Evolutionary conservation across 64 coral and sea anemone species (phyloP).

Genomic region (Montipora sp.): DNA sequence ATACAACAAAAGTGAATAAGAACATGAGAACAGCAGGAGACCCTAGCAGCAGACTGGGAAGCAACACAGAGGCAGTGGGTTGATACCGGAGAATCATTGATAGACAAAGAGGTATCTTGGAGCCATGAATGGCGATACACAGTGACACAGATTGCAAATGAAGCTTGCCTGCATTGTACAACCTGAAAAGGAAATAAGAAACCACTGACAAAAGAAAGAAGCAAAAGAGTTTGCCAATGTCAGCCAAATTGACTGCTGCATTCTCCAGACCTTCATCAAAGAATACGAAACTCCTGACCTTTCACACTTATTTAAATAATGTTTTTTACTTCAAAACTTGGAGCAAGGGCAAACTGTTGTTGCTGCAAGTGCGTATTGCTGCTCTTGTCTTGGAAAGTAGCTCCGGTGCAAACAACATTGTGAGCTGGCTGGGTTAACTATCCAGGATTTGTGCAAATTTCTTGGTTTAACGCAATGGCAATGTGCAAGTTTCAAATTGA

Average conservation of each 20-base stretch:
- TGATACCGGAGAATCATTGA: not conserved
- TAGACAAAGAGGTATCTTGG: slow-evolving; percentile 50
- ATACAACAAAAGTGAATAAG: slow-evolving; percentile 41
- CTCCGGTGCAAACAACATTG: no score
- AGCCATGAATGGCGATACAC: slow-evolving; percentile 47
- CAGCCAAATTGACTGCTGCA: not conserved
- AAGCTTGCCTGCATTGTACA: slow-evolving; percentile 36
- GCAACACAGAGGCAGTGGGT: slow-evolving; percentile 15
- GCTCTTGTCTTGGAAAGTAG: no score
- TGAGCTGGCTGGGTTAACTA: no score
- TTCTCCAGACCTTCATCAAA: not conserved
- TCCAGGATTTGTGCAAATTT: no score
- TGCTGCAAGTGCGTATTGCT: no score
- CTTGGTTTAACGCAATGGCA: no score
- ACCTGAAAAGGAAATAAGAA: slow-evolving; percentile 25
- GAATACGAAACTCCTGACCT: not conserved
- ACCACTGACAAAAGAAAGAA: not conserved
- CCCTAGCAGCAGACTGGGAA: slow-evolving; percentile 4
- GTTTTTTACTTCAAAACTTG: no score
- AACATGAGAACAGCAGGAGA: slow-evolving; percentile 20
- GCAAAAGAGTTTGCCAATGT: not conserved
- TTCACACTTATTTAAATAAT: no score
- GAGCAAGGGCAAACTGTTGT: no score
- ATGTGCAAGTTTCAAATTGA: no score
- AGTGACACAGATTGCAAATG: slow-evolving; percentile 48